phyloP scores from a whole-genome alignment of 2,888 invertebrate genomes.

The Silvanus unidentatus region DNA sequence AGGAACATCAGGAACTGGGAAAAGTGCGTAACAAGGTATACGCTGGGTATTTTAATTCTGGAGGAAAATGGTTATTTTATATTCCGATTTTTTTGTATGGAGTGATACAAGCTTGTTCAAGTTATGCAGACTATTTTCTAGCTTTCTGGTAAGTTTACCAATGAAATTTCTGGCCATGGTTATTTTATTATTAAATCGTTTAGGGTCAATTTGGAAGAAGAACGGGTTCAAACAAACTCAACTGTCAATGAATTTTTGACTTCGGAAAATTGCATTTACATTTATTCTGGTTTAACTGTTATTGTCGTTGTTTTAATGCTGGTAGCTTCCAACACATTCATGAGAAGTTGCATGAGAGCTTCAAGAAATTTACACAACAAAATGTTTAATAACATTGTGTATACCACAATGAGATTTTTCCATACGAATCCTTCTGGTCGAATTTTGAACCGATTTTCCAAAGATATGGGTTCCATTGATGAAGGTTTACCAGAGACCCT shows the following conservation, averaged over 20 bases:
- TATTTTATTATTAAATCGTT: no score
- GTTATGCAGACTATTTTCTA: not conserved
- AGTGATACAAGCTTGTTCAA: not conserved
- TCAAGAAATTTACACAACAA: slow-evolving; percentile 51
- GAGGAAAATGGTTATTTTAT: slow-evolving; percentile 53
- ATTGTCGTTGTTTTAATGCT: slow-evolving; percentile 45
- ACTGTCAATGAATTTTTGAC: slow-evolving; percentile 13
- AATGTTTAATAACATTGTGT: slow-evolving; percentile 49
- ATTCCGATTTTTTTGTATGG: not conserved
- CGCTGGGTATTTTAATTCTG: slow-evolving; percentile 62
- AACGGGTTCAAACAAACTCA: not conserved
- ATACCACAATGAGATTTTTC: slow-evolving; percentile 59
- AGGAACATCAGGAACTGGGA: slow-evolving; percentile 57
- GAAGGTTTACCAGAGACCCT: slow-evolving; percentile 46
- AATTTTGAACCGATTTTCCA: slow-evolving; percentile 63
- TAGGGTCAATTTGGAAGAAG: slow-evolving; percentile 35
- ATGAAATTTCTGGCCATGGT: no score
- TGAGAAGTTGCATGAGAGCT: slow-evolving; percentile 48
- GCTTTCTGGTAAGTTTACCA: not conserved
- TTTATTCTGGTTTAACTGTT: slow-evolving; percentile 30
- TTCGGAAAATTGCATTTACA: slow-evolving; percentile 37
- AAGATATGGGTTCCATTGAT: slow-evolving; percentile 56
- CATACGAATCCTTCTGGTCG: slow-evolving; percentile 57
- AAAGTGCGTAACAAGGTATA: slow-evolving; percentile 51
- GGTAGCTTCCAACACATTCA: slow-evolving; percentile 46